These are phyloP conservation scores for Masnerella sp. DNA, from an alignment of 2,888 invertebrate genomes.

Conservation along the genomic window DNA sequence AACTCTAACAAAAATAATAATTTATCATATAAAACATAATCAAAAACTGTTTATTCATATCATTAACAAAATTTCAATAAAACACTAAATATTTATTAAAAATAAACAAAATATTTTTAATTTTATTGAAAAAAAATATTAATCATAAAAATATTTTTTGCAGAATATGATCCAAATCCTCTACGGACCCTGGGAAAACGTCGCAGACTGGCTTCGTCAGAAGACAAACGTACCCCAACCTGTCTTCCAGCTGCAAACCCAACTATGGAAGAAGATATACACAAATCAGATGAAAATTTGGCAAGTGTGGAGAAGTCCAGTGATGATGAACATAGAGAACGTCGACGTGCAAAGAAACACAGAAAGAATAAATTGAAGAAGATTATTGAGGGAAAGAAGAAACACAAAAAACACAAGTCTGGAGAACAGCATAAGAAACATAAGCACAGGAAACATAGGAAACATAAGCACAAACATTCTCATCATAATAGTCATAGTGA, in stretches of 20 bases:
- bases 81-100: too few species aligned
- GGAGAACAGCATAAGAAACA: constrained; percentile 85
- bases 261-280: constrained; percentile 17
- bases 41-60: too few species aligned
- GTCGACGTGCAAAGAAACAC: constrained; percentile 84
- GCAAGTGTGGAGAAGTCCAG: constrained; percentile 54
- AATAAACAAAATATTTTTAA: too few species aligned
- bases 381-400: constrained; percentile 80
- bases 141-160: constrained; percentile 13
- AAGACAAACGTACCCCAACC: constrained; percentile 78
- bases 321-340: constrained; percentile 78
- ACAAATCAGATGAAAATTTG: constrained; percentile 48
- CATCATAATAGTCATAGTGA: constrained; percentile 89
- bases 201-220: constrained; percentile 83
- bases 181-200: constrained; percentile 87
- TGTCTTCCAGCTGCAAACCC: constrained; percentile 6
- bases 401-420: constrained; percentile 85
- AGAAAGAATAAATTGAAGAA: constrained; percentile 82
- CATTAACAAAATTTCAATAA: too few species aligned
- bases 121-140: too few species aligned
- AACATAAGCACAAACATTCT: constrained; percentile 88
- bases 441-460: constrained; percentile 79
- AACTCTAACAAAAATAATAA: too few species aligned
- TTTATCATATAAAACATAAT: too few species aligned
- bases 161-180: constrained; percentile 91